Evolutionary conservation across 2,888 invertebrate genomes (phyloP), one percentile per base, ranked within the genome.

Genomic region (Parthenolecanium corni): DNA sequence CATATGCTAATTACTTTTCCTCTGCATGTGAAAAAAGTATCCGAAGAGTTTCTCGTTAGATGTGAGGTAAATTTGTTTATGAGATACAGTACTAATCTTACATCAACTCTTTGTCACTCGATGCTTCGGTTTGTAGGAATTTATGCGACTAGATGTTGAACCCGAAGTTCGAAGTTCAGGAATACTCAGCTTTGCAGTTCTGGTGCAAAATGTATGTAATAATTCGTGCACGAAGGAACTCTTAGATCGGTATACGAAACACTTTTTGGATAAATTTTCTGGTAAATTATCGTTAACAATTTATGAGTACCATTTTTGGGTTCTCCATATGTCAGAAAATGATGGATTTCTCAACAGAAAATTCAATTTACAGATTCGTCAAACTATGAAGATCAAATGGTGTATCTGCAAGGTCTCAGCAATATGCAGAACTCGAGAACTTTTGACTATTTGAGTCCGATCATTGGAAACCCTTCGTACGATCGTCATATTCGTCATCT

Each of bases 391-490:
- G 81, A 82, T 66, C 79, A 84, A 65, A 79, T 86, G 80, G 72
- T 85, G 3, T 86, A 84, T 77, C 74, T 86, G 0, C 83, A 85
- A 71, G 86, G 84, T 0, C 73, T 86, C 0, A 80, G 82, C 66
- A 86, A 86, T 68, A 75, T 82, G 62, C 79, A 81, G 67, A 69
- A 81, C 24, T 78, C 78, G 4, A 77, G 78, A 69, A 80, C 80
- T 2, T 73, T 76, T 31, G 75, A 76, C 53, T 79, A 77, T 68
- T 70, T 79, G 66, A 75, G 75, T 64, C 78, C 79, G 11, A 75
- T 78, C 16, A 72, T 78, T 11, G 70, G 69, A 12, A 72, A 75
- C 21, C 64, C 71, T 1, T 71, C 72, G 64, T 66, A 67, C 5
- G 66, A 68, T 40, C 66, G 67, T 21, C 82, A 84, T 67, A 80